phyloP scores from a whole-genome alignment of 2,888 invertebrate genomes.

The Aporophyla lueneburgensis region DNA sequence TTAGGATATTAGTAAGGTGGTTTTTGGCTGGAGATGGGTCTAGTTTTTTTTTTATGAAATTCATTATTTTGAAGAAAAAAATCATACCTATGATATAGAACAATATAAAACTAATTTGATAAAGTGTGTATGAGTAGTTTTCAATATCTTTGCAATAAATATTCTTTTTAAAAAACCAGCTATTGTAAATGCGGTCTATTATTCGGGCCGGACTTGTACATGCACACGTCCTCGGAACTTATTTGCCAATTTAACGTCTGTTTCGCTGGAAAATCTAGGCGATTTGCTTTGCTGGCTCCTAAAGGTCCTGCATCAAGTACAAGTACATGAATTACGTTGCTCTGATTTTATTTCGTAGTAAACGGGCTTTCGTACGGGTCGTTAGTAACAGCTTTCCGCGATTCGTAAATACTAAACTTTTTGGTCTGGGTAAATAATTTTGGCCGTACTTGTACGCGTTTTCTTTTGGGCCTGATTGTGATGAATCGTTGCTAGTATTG shows the following conservation, averaged over 20 bases:
- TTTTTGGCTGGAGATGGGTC: neutral
- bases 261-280: constrained; percentile 76
- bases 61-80: too few species aligned
- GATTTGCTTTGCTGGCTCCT: constrained; percentile 74
- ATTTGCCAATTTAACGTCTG: constrained; percentile 77
- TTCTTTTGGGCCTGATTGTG: constrained; percentile 18
- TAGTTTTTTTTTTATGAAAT: neutral
- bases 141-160: too few species aligned
- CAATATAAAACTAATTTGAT: too few species aligned
- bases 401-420: constrained; percentile 45
- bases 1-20: neutral
- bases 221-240: constrained; percentile 65
- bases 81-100: too few species aligned
- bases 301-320: constrained; percentile 69
- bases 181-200: constrained; percentile 9
- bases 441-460: constrained; percentile 38
- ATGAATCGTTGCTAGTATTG: constrained; percentile 13
- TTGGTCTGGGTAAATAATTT: constrained; percentile 27
- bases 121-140: too few species aligned
- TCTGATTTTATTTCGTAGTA: constrained; percentile 72
- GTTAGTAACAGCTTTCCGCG: constrained; percentile 65
- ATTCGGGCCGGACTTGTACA: constrained; percentile 51
- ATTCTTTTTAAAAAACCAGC: neutral
- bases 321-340: constrained; percentile 70
- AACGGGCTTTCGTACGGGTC: constrained; percentile 71